Percentiles rank a stretch among this genome's conserved stretches.
phyloP scores from a whole-genome alignment of 2,797 vertebrate species.

The Agapornis canus region DNA sequence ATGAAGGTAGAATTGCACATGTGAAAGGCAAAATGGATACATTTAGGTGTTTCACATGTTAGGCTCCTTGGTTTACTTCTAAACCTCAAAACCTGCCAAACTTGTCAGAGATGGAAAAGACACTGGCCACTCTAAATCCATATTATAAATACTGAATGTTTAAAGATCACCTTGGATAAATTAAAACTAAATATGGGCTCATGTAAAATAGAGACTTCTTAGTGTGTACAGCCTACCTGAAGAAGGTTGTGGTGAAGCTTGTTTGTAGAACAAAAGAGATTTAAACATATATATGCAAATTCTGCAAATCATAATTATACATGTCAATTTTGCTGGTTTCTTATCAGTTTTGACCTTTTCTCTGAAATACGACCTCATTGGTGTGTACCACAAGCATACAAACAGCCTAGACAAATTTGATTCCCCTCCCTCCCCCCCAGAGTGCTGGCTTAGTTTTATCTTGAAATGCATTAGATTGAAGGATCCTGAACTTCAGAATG shows the following conservation, averaged over 20 bases:
- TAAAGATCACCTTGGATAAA: background rate
- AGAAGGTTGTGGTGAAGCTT: background rate
- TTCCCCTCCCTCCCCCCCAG: fast-evolving
- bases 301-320: background rate
- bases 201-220: background rate
- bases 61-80: background rate
- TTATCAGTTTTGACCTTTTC: background rate
- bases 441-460: background rate
- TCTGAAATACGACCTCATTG: background rate
- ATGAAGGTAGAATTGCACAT: background rate
- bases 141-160: background rate
- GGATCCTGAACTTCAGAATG: background rate
- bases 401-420: background rate
- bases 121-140: background rate
- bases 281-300: background rate
- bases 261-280: background rate
- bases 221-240: background rate
- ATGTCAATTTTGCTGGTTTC: background rate
- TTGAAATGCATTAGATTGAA: background rate
- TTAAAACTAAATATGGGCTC: background rate
- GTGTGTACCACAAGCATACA: background rate
- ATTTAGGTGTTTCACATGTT: background rate
- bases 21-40: background rate
- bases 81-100: background rate
- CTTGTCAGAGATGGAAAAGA: background rate